Conservation (phyloP, 2,797 vertebrate genomes). For the Malurus leucopterus region DNA sequence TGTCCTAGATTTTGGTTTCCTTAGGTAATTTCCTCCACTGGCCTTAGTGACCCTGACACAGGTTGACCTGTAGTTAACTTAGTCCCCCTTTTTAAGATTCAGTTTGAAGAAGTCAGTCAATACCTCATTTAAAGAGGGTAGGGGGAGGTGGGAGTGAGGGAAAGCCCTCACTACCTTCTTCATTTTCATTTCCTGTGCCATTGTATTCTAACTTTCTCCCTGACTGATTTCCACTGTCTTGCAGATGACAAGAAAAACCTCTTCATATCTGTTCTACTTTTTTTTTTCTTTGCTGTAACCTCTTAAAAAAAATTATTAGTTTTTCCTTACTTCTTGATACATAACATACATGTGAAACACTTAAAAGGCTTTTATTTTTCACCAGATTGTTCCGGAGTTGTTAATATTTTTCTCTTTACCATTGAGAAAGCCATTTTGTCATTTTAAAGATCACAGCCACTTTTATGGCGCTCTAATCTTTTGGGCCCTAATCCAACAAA, state of each 20-base stretch:
- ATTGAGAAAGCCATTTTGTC: slow-evolving; percentile 26
- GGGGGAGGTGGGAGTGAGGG: neutral
- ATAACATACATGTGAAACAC: neutral
- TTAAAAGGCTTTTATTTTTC: neutral
- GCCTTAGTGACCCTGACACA: slow-evolving; percentile 20
- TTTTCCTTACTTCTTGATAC: neutral
- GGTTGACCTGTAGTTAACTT: slow-evolving; percentile 51
- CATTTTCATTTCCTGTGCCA: slow-evolving; percentile 40
- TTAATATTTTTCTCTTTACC: slow-evolving; percentile 4
- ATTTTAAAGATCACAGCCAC: slow-evolving; percentile 29
- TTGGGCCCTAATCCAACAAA: slow-evolving; percentile 50
- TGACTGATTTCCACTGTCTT: neutral
- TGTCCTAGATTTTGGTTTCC: slow-evolving; percentile 64
- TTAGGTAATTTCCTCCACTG: slow-evolving; percentile 64
- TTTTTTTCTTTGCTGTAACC: neutral
- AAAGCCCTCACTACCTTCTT: slow-evolving; percentile 17
- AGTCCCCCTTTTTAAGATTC: slow-evolving; percentile 2
- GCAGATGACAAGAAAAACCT: neutral
- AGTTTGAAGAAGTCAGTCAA: slow-evolving; percentile 44
- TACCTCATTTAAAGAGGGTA: slow-evolving; percentile 25
- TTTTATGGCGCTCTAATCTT: slow-evolving; percentile 33
- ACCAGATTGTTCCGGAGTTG: neutral
- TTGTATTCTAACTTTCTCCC: slow-evolving; percentile 18
- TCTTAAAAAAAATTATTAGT: neutral
- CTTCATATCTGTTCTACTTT: neutral